Evolutionary conservation across 2,797 vertebrate genomes (phyloP).

Genomic region (Cryptoblepharus egeriae): DNA sequence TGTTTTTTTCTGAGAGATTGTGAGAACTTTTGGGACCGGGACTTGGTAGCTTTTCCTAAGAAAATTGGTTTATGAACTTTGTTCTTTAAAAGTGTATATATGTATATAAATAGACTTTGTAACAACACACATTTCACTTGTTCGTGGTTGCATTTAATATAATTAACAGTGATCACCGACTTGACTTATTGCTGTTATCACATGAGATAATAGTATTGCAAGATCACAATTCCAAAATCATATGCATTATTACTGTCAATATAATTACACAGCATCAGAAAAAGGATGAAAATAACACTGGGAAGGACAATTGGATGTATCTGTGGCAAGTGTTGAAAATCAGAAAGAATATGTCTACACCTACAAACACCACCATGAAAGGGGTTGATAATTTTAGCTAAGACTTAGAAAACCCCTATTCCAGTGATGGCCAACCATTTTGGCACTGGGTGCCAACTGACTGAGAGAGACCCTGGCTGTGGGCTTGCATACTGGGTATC

Average conservation of each 20-base stretch:
- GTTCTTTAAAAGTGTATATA: no score
- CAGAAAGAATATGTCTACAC: background rate
- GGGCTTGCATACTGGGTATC: no score
- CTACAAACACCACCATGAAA: background rate
- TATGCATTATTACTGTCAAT: background rate
- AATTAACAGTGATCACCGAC: background rate
- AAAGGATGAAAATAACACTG: background rate
- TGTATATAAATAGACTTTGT: no score
- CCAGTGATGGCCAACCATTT: no score
- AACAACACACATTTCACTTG: no score
- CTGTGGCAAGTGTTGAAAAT: background rate
- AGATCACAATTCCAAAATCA: background rate
- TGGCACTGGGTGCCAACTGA: no score
- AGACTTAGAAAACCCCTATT: background rate
- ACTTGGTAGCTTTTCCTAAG: no score
- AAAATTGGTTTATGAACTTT: no score
- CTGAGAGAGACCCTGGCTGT: no score
- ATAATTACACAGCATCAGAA: background rate
- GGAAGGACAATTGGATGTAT: background rate
- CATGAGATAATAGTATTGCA: background rate
- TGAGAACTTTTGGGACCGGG: no score
- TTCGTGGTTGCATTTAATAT: background rate
- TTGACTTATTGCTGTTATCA: background rate
- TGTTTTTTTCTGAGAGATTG: no score
- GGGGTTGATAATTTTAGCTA: no score